Conservation (phyloP, 2,888 invertebrate genomes). For the Drosophila merina region DNA sequence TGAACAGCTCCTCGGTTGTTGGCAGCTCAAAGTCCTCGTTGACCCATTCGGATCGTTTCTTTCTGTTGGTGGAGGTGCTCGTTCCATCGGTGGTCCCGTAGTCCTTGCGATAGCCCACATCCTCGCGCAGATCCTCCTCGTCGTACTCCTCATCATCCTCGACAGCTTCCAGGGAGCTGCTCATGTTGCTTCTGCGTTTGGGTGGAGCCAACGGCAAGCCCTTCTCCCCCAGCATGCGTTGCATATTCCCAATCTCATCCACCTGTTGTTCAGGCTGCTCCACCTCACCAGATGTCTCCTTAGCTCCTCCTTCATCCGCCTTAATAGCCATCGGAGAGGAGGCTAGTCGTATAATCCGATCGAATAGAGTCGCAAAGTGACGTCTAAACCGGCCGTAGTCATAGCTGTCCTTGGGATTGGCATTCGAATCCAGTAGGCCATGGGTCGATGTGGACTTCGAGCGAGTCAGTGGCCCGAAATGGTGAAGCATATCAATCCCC, state of each 20-base stretch:
- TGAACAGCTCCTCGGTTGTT: constrained; percentile 80
- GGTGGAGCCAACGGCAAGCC: constrained; percentile 10
- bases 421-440: constrained; percentile 62
- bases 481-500: constrained; percentile 83
- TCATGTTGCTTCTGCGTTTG: constrained; percentile 34
- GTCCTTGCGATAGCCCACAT: constrained; percentile 77
- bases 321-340: constrained; percentile 30
- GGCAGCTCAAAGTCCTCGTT: constrained; percentile 81
- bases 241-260: constrained; percentile 62
- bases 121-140: constrained; percentile 77
- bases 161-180: constrained; percentile 75
- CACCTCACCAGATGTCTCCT: background rate
- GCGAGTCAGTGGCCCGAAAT: constrained; percentile 81
- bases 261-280: constrained; percentile 13
- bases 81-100: constrained; percentile 50
- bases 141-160: constrained; percentile 80
- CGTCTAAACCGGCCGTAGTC: constrained; percentile 81
- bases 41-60: constrained; percentile 76
- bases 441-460: constrained; percentile 67
- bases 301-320: background rate
- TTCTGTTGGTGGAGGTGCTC: background rate
- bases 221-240: constrained; percentile 59
- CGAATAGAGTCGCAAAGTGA: constrained; percentile 81
- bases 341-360: constrained; percentile 80
- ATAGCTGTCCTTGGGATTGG: constrained; percentile 67